Percentiles rank a stretch among this genome's conserved stretches.
These are phyloP conservation scores for Synanthedon andrenaeformis DNA, from an alignment of 2,888 invertebrate genomes.

Conservation along the genomic window DNA sequence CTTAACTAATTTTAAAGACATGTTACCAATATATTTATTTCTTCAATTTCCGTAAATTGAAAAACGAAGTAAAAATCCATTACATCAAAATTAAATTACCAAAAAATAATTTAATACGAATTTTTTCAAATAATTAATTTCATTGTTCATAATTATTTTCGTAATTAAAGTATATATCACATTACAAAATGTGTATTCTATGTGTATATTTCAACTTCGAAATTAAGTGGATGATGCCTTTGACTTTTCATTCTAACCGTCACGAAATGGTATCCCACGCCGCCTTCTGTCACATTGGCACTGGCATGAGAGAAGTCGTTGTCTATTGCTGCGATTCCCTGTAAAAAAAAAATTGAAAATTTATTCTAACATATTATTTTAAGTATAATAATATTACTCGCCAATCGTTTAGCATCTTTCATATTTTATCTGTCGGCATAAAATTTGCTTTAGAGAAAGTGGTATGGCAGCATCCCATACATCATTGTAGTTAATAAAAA, in stretches of 20 bases:
- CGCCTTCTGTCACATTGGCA: constrained; percentile 56
- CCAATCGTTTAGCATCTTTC: constrained; percentile 3
- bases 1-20: too few species aligned
- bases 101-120: too few species aligned
- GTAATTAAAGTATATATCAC: too few species aligned
- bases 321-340: constrained; percentile 58
- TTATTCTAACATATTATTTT: background rate
- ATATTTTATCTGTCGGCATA: constrained; percentile 1
- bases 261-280: constrained; percentile 46
- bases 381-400: background rate
- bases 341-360: constrained; percentile 15
- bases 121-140: too few species aligned
- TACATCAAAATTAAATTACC: too few species aligned
- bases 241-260: constrained; percentile 63
- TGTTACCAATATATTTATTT: too few species aligned
- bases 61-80: too few species aligned
- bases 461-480: too few species aligned
- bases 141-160: too few species aligned
- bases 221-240: constrained; percentile 56
- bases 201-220: constrained; percentile 59
- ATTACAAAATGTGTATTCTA: constrained; percentile 12
- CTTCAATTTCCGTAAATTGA: too few species aligned
- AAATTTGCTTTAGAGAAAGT: too few species aligned
- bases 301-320: constrained; percentile 61
- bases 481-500: too few species aligned